Conservation (phyloP, 1,140 invertebrate species). For the Zeugodacus cucurbitae region DNA sequence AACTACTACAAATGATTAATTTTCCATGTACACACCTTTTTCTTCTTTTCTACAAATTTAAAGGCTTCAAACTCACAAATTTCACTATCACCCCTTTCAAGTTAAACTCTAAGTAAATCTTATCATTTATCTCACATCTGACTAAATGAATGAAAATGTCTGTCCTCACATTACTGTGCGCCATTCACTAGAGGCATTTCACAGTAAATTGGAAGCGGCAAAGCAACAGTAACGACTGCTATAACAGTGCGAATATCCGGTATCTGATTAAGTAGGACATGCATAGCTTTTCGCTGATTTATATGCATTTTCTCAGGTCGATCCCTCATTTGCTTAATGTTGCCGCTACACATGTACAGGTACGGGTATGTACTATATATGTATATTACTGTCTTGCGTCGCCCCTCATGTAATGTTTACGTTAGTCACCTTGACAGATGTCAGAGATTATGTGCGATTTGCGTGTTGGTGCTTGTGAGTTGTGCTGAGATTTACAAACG, state of each 20-base stretch:
- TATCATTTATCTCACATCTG: too few species aligned
- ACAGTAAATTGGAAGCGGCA: too few species aligned
- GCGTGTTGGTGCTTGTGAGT: background rate
- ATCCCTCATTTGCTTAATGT: background rate
- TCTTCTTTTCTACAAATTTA: too few species aligned
- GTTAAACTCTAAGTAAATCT: too few species aligned
- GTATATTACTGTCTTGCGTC: background rate
- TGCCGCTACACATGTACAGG: background rate
- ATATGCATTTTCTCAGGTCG: background rate
- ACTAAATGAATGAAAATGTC: too few species aligned
- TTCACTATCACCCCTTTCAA: too few species aligned
- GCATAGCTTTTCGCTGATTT: background rate
- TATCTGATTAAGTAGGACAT: background rate
- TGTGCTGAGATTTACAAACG: background rate
- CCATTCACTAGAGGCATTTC: too few species aligned
- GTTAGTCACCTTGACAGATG: conserved; percentile 5
- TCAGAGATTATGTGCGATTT: background rate
- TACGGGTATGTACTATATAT: background rate
- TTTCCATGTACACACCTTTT: too few species aligned
- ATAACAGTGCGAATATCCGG: background rate
- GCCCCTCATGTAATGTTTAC: background rate
- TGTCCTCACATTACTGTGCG: too few species aligned
- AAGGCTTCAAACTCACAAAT: too few species aligned
- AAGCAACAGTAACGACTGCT: background rate
- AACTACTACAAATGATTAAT: too few species aligned